Evolutionary conservation across 1,140 invertebrate species (phyloP).

Genomic region (Sarcophaga bullata): DNA sequence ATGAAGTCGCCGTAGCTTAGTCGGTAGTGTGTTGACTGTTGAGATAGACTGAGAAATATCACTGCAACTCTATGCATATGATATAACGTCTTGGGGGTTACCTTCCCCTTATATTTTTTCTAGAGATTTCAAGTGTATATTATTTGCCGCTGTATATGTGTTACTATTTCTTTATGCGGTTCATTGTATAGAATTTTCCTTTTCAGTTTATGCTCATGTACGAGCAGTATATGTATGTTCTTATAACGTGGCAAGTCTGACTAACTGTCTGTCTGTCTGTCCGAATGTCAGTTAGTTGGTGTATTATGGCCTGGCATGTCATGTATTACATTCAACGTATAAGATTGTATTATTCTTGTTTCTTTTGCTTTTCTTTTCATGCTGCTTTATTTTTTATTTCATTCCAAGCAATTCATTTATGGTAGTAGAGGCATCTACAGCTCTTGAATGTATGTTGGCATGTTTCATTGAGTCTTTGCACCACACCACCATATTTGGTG

Average conservation of each 20-base stretch:
- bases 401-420: neutral
- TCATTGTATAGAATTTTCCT: neutral
- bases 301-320: slow-evolving; percentile 4
- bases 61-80: too few relatives aligned
- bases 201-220: neutral
- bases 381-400: neutral
- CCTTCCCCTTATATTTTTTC: neutral
- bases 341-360: neutral
- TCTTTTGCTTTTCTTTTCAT: neutral
- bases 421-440: neutral
- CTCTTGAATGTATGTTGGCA: neutral
- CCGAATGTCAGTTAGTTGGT: neutral
- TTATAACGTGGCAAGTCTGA: too few relatives aligned
- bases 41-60: too few relatives aligned
- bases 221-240: neutral
- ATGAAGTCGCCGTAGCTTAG: too few relatives aligned
- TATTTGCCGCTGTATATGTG: neutral
- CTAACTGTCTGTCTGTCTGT: too few relatives aligned
- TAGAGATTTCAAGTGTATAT: neutral
- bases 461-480: neutral
- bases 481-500: neutral
- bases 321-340: neutral
- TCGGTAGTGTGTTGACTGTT: too few relatives aligned
- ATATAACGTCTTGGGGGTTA: neutral
- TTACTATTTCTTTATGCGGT: neutral